These are phyloP conservation scores for Rhea americana DNA, from an alignment of 2,113 vertebrate species.

Conservation along the genomic window DNA sequence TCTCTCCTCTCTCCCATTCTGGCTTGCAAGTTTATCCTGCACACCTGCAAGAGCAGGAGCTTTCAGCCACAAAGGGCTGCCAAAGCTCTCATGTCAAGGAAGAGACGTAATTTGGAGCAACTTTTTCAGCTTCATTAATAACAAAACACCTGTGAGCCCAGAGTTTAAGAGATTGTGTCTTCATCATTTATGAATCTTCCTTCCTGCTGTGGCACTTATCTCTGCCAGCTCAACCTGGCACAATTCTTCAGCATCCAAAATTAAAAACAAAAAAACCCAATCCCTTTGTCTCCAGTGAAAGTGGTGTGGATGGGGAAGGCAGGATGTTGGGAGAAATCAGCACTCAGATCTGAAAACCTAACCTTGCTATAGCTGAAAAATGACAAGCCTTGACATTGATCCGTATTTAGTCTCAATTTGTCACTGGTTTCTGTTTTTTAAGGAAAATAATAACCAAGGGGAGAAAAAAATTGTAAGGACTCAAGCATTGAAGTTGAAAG, in stretches of 20 bases:
- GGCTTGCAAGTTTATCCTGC: slow-evolving; percentile 18
- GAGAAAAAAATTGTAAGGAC: neutral
- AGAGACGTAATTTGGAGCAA: slow-evolving; percentile 59
- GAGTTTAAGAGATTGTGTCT: slow-evolving; percentile 58
- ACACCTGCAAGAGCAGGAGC: slow-evolving; percentile 61
- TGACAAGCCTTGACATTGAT: neutral
- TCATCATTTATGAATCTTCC: slow-evolving; percentile 65
- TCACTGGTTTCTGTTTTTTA: neutral
- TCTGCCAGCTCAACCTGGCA: slow-evolving; percentile 62
- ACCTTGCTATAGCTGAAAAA: neutral
- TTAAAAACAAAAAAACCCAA: neutral
- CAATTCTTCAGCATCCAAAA: slow-evolving; percentile 40
- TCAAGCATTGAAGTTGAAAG: neutral
- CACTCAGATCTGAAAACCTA: neutral
- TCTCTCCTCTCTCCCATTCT: neutral
- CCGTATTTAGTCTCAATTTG: neutral
- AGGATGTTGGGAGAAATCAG: neutral
- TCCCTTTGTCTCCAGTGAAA: slow-evolving; percentile 6
- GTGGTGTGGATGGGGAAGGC: neutral
- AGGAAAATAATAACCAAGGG: neutral
- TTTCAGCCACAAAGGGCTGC: slow-evolving; percentile 50
- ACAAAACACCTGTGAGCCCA: slow-evolving; percentile 64
- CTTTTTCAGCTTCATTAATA: slow-evolving; percentile 71
- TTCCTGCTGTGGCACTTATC: slow-evolving; percentile 56
- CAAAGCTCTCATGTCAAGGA: slow-evolving; percentile 51